Conservation (phyloP, 2,797 vertebrate species). For the Xiphorhynchus erythropygius region DNA sequence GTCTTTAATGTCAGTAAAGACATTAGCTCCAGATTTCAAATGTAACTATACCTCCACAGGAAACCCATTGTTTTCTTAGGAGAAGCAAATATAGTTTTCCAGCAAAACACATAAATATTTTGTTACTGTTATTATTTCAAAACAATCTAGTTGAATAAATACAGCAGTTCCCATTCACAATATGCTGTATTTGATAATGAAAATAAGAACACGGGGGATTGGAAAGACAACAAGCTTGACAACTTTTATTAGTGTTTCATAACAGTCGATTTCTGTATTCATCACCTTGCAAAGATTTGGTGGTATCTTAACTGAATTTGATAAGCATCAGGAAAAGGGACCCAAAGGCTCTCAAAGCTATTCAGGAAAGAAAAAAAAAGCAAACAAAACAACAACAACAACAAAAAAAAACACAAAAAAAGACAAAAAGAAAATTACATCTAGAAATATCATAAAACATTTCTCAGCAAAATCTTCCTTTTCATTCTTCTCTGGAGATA, state of each 20-base stretch:
- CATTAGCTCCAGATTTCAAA: neutral
- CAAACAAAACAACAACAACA: neutral
- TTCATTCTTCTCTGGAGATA: slow-evolving; percentile 17
- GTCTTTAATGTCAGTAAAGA: neutral
- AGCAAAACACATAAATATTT: neutral
- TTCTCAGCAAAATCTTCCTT: slow-evolving; percentile 3
- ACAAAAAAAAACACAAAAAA: neutral
- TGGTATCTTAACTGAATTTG: slow-evolving; percentile 8
- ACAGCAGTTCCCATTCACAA: neutral
- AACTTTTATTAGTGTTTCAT: neutral
- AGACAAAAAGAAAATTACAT: neutral
- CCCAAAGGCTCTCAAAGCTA: neutral
- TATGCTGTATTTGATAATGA: neutral
- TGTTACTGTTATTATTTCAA: neutral
- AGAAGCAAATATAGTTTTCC: neutral
- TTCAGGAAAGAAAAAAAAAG: neutral
- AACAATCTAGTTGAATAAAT: neutral
- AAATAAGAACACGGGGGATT: neutral
- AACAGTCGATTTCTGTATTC: neutral
- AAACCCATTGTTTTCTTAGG: neutral
- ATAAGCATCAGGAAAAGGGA: neutral
- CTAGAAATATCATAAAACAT: neutral
- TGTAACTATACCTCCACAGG: neutral
- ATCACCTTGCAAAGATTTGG: neutral
- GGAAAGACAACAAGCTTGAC: neutral